A percentile compares a stretch with the other conserved stretches of the same genome.
These are phyloP conservation scores for Antennarius maculatus DNA, from an alignment of 2,797 vertebrate genomes.

Conservation along the genomic window DNA sequence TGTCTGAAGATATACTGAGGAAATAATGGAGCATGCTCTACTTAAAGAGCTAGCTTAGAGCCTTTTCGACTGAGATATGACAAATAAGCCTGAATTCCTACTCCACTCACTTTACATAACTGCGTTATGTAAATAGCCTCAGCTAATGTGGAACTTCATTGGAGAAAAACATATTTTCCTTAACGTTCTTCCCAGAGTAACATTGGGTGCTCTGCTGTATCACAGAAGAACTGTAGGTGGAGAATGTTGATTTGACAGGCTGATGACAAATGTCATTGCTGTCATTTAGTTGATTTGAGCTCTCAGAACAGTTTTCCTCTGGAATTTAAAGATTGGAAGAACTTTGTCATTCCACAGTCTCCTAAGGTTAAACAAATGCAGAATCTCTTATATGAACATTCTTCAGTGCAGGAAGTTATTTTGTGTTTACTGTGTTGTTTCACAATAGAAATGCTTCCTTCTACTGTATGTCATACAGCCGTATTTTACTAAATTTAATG, in stretches of 20 bases:
- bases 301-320: neutral
- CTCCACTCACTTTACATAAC: constrained; percentile 38
- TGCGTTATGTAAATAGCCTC: constrained; percentile 23
- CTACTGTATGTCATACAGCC: neutral
- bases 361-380: neutral
- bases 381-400: too few species aligned
- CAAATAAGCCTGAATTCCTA: constrained; percentile 7
- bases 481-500: neutral
- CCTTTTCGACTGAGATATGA: constrained; percentile 5
- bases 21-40: constrained; percentile 21
- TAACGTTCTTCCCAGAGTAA: neutral
- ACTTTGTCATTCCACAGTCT: neutral
- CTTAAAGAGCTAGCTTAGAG: constrained; percentile 13
- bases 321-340: neutral
- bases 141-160: constrained; percentile 20
- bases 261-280: neutral
- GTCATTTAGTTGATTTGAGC: neutral
- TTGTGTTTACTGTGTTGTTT: neutral
- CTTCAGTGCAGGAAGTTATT: neutral
- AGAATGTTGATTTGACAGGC: neutral
- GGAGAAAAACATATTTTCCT: constrained; percentile 7
- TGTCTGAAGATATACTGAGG: constrained; percentile 19
- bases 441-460: neutral
- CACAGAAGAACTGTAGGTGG: neutral
- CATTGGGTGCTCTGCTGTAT: neutral